A percentile compares a stretch with the other conserved stretches of the same genome.
Conservation (phyloP, 2,888 invertebrate species). For the Athalia circularis region DNA sequence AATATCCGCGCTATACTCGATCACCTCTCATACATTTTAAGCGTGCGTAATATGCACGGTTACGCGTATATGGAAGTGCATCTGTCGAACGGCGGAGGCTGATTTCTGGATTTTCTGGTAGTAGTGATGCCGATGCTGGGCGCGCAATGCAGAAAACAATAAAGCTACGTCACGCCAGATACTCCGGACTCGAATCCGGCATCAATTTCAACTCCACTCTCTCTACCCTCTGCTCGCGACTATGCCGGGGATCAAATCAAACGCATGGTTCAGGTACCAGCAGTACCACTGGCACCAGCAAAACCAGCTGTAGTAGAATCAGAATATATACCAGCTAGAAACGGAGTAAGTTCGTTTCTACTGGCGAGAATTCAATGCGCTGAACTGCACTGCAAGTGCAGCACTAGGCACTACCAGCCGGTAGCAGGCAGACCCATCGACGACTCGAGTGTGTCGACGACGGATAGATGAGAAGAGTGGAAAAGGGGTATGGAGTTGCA, state of each 20-base stretch:
- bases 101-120: no score
- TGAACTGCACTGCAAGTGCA: no score
- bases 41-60: not conserved
- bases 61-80: constrained; percentile 48
- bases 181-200: constrained; percentile 32
- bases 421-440: not conserved
- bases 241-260: constrained; percentile 37
- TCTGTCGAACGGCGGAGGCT: constrained; percentile 58
- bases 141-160: constrained; percentile 66
- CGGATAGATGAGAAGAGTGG: not conserved
- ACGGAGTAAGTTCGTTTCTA: not conserved
- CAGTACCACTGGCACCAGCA: not conserved
- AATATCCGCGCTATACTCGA: constrained; percentile 34
- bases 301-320: constrained; percentile 5
- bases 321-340: not conserved
- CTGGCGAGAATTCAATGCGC: constrained; percentile 2
- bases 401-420: no score
- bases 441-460: constrained; percentile 30
- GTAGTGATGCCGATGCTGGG: no score
- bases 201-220: constrained; percentile 39
- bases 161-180: constrained; percentile 57
- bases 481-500: not conserved
- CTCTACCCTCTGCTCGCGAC: not conserved
- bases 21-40: not conserved
- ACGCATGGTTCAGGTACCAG: constrained; percentile 31